Evolutionary conservation across 2,113 vertebrate genomes (phyloP), one percentile per base, ranked within the genome.

Genomic region (Esox niger): DNA sequence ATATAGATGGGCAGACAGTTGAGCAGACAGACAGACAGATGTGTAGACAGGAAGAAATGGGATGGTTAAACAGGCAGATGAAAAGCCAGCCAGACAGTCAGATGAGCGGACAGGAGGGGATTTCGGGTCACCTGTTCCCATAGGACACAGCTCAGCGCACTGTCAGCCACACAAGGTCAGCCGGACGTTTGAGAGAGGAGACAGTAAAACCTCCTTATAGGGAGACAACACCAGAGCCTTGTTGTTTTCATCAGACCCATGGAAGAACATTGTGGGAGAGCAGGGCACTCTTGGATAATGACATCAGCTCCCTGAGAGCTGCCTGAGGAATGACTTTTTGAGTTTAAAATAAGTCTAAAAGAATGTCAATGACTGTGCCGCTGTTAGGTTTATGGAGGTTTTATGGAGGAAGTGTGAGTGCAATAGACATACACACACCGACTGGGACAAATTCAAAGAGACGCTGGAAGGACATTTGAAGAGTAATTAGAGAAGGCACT

Each of bases 1-100:
- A 33, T 46, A 72, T 29, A 58, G 0, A 25, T 10, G 74, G 25
- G 65, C 58, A 69, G 26, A 25, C 52, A 67, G 30, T 47, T 5
- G 20, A 33, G 56, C 3, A 59, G 74, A 76, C 33, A 56, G 54
- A 73, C 26, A 64, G 25, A 23, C 8, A 49, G 59, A 33, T 54
- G 8, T 1, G 26, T 75, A 60, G 30, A 26, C 25, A 47, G 47
- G 15, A 3, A 20, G 66, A 46, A 15, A 10, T 8, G 17, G n/a
- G 52, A 47, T 8, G 49, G 60, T 2, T 65, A 33, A 2, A 29
- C 52, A 66, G 29, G 31, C 43, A 66, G 23, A 38, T 2, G n/a
- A 3, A 54, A 4, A 9, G 70, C 5, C 32, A 33, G 32, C 5
- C 32, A 2, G 32, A 33, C 32, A 33, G 32, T 15, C 38, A 43